These are phyloP conservation scores for Chondrilla cf. caribensis DNA, from an alignment of 37 sponge, comb jelly and placozoan genomes.

Conservation along the genomic window DNA sequence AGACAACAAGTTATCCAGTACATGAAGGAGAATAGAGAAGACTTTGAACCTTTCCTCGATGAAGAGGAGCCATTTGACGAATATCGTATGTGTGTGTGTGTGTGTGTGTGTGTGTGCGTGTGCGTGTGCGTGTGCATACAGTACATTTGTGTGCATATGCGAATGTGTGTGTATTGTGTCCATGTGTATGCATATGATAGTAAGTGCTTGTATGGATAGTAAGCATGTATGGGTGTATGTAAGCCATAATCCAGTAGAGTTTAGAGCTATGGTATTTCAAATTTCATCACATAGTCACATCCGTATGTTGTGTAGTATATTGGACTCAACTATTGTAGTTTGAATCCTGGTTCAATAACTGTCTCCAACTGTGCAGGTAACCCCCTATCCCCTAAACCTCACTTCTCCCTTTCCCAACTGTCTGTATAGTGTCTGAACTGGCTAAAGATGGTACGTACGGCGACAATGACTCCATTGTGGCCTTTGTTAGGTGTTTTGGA, in stretches of 20 bases:
- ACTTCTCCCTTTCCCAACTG: too few relatives aligned
- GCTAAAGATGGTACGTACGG: conserved; percentile 62
- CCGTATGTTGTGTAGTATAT: too few relatives aligned
- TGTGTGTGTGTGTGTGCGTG: not conserved
- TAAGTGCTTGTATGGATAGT: too few relatives aligned
- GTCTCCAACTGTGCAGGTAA: too few relatives aligned
- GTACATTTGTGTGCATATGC: not conserved
- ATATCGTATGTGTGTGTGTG: conserved; percentile 32
- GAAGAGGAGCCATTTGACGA: conserved; percentile 54
- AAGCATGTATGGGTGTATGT: too few relatives aligned
- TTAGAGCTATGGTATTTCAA: too few relatives aligned
- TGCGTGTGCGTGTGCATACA: not conserved
- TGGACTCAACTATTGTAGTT: too few relatives aligned
- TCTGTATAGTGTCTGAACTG: conserved; percentile 50
- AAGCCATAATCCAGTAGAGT: too few relatives aligned
- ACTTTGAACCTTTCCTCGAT: conserved; percentile 77
- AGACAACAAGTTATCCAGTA: conserved; percentile 56
- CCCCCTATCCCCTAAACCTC: too few relatives aligned
- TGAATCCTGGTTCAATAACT: too few relatives aligned
- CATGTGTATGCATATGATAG: too few relatives aligned
- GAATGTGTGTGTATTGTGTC: not conserved
- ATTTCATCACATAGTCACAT: too few relatives aligned
- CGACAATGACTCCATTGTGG: conserved; percentile 85
- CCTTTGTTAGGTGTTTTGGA: conserved; percentile 42
- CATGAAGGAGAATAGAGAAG: conserved; percentile 47